Conservation (phyloP, 2,797 vertebrate genomes). For the Gallinago stenura region DNA sequence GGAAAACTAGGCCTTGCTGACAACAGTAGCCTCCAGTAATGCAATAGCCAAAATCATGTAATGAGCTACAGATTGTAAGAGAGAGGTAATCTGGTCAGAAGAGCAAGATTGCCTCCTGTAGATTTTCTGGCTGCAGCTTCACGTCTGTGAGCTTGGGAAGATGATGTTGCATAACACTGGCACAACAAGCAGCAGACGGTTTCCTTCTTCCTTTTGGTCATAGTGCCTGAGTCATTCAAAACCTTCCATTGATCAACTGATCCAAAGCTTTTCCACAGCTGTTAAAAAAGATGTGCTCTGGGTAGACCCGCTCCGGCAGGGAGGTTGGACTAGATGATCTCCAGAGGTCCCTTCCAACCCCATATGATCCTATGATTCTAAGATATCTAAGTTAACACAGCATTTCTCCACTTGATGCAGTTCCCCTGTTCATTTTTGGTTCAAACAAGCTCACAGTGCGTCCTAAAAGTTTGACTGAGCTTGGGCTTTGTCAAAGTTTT, state of each 20-base stretch:
- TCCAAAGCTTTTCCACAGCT: not conserved
- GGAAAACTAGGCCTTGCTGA: constrained; percentile 25
- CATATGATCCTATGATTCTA: no score
- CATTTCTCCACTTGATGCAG: not conserved
- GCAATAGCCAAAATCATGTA: constrained; percentile 1
- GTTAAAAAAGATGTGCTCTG: not conserved
- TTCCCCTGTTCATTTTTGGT: not conserved
- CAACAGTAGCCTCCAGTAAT: constrained; percentile 11
- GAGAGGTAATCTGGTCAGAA: constrained; percentile 26
- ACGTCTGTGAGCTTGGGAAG: not conserved
- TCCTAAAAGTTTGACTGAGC: not conserved
- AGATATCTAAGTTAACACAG: not conserved
- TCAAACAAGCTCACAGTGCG: not conserved
- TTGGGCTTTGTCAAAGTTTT: not conserved
- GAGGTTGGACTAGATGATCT: no score
- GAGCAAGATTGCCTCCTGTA: not conserved
- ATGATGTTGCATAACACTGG: not conserved
- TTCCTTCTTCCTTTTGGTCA: not conserved
- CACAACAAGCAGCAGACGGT: not conserved
- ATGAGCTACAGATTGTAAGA: constrained; percentile 12
- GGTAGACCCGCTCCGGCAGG: no score
- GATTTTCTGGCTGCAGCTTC: not conserved
- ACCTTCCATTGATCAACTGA: not conserved
- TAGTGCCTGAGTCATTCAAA: not conserved
- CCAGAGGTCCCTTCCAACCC: no score